Evolutionary conservation across 1,140 invertebrate genomes (phyloP).

Genomic region (Diuraphis noxia): DNA sequence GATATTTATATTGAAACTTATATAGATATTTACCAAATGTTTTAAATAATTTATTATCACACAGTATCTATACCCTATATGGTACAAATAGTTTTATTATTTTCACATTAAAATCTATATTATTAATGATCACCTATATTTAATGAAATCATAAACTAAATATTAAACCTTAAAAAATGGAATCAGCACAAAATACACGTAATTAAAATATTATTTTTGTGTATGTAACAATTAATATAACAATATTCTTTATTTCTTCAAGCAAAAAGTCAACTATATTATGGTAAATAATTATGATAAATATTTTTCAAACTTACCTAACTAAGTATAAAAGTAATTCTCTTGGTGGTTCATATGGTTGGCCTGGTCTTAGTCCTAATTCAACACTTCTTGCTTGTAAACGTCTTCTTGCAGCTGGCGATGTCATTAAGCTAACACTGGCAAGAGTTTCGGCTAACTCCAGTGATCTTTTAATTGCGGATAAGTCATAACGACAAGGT

Average conservation of each 20-base stretch:
- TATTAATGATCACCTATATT: not conserved
- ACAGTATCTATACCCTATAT: not conserved
- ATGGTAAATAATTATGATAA: not conserved
- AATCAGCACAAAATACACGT: not conserved
- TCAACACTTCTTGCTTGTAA: slow-evolving; percentile 63
- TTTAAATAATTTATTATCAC: not conserved
- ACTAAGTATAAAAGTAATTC: slow-evolving; percentile 68
- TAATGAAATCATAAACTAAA: not conserved
- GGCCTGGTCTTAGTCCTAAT: slow-evolving; percentile 61
- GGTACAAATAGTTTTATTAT: not conserved
- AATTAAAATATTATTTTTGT: not conserved
- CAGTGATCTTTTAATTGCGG: slow-evolving; percentile 63
- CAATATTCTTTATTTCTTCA: too few species aligned
- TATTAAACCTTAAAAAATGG: not conserved
- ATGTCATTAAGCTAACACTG: slow-evolving; percentile 65
- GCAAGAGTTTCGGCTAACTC: slow-evolving; percentile 66
- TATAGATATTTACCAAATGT: not conserved
- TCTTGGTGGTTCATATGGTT: slow-evolving; percentile 66
- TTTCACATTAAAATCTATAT: not conserved
- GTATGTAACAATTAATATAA: not conserved
- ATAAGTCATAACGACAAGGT: slow-evolving; percentile 56
- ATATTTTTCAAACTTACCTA: slow-evolving; percentile 62
- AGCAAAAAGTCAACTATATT: not conserved
- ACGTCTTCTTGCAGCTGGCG: slow-evolving; percentile 63
- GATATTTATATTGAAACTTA: not conserved